A percentile compares a stretch with the other conserved stretches of the same genome.
These are phyloP conservation scores for Eristalis tenax DNA, from an alignment of 2,888 invertebrate species.

Conservation along the genomic window DNA sequence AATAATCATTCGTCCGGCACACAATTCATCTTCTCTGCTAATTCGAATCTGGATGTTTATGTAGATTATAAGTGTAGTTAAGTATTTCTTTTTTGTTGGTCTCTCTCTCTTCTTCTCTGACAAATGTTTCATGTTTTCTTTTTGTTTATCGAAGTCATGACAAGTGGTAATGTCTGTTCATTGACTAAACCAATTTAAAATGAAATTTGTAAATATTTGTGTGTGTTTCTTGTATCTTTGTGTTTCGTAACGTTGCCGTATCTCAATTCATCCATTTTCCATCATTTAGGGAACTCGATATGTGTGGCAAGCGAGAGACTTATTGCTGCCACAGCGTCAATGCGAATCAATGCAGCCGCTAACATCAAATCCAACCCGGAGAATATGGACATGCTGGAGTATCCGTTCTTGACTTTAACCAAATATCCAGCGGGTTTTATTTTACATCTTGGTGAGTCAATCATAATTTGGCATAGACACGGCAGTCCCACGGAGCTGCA, in stretches of 20 bases:
- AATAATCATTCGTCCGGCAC: conserved; percentile 20
- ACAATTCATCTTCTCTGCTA: conserved; percentile 11
- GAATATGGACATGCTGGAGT: conserved; percentile 94
- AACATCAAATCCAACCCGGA: conserved; percentile 88
- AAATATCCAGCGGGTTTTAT: conserved; percentile 95
- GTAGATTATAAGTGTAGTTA: conserved; percentile 37
- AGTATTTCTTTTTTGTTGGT: not conserved
- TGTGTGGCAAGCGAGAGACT: conserved; percentile 85
- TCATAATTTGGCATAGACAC: too few relatives aligned
- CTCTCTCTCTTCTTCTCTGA: conserved; percentile 15
- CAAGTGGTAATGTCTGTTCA: not conserved
- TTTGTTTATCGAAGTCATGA: conserved; percentile 9
- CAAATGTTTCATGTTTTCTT: conserved; percentile 47
- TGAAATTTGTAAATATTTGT: conserved; percentile 51
- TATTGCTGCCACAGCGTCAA: conserved; percentile 82
- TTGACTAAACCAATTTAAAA: not conserved
- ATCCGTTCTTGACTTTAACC: conserved; percentile 96
- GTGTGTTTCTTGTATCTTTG: conserved; percentile 32
- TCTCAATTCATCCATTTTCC: not conserved
- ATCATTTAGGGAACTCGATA: conserved; percentile 87
- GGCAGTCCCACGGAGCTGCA: too few relatives aligned
- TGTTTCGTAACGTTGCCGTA: not conserved
- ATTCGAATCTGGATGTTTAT: conserved; percentile 25
- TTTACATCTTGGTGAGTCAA: conserved; percentile 88
- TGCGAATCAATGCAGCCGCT: conserved; percentile 84